A percentile compares a stretch with the other conserved stretches of the same genome.
phyloP scores from a whole-genome alignment of 2,113 vertebrate species.

The Callipepla squamata region DNA sequence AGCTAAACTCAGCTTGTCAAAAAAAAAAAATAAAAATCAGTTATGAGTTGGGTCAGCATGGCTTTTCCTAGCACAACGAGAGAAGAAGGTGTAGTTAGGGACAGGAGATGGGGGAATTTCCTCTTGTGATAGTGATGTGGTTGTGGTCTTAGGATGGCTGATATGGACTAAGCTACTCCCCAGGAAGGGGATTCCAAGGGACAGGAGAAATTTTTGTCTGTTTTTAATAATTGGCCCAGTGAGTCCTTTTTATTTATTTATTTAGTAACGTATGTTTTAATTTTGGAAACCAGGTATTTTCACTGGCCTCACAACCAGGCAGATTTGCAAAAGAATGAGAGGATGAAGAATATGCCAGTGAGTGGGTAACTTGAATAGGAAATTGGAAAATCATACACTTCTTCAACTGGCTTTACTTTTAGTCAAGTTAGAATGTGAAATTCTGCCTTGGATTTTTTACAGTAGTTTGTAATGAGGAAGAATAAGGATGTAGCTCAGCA shows the following conservation, averaged over 20 bases:
- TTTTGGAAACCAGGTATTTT: neutral
- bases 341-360: neutral
- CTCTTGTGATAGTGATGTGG: neutral
- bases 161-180: neutral
- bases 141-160: neutral
- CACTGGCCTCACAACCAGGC: neutral
- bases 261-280: neutral
- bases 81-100: neutral
- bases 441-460: neutral
- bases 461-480: neutral
- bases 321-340: neutral
- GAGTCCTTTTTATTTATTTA: too few relatives aligned
- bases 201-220: neutral
- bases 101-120: neutral
- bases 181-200: neutral
- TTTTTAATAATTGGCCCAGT: neutral
- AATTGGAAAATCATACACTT: neutral
- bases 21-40: neutral
- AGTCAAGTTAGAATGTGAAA: neutral
- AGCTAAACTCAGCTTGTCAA: neutral
- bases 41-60: neutral
- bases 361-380: neutral
- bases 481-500: neutral
- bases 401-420: neutral
- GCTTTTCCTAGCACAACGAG: neutral